Percentiles rank a stretch among this genome's conserved stretches.
phyloP scores from a whole-genome alignment of 2,888 invertebrate species.

The Brachynemurus nebulosus region DNA sequence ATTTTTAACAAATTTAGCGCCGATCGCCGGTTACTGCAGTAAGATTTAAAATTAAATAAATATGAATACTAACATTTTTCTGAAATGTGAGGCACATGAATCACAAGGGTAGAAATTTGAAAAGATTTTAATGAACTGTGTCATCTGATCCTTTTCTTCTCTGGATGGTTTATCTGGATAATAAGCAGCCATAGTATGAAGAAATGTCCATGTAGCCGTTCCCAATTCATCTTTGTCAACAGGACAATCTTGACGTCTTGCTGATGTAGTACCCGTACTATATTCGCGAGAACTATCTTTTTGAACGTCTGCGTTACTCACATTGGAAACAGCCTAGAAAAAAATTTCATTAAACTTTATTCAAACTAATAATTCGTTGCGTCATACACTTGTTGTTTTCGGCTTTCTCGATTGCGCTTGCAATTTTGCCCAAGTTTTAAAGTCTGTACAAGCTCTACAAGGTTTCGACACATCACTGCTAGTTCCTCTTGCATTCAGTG shows the following conservation, averaged over 20 bases:
- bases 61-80: constrained; percentile 54
- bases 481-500: constrained; percentile 13
- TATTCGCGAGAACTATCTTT: too few species aligned
- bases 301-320: too few species aligned
- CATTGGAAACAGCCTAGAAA: too few species aligned
- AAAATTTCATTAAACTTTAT: too few species aligned
- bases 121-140: constrained; percentile 65
- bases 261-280: too few species aligned
- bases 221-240: constrained; percentile 65
- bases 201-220: constrained; percentile 76
- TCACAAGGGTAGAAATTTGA: constrained; percentile 88
- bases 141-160: constrained; percentile 60
- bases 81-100: constrained; percentile 77
- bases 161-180: constrained; percentile 72
- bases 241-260: constrained; percentile 48
- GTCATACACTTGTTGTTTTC: constrained; percentile 14
- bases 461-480: constrained; percentile 30
- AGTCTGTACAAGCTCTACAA: constrained; percentile 58
- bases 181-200: constrained; percentile 94
- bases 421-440: constrained; percentile 54
- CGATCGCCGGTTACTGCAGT: too few species aligned
- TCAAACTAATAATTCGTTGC: too few species aligned
- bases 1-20: too few species aligned
- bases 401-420: constrained; percentile 36
- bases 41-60: too few species aligned